Percentiles rank a stretch among this genome's conserved stretches.
Conservation (phyloP, 2,113 vertebrate genomes). For the Phodopus roborovskii region DNA sequence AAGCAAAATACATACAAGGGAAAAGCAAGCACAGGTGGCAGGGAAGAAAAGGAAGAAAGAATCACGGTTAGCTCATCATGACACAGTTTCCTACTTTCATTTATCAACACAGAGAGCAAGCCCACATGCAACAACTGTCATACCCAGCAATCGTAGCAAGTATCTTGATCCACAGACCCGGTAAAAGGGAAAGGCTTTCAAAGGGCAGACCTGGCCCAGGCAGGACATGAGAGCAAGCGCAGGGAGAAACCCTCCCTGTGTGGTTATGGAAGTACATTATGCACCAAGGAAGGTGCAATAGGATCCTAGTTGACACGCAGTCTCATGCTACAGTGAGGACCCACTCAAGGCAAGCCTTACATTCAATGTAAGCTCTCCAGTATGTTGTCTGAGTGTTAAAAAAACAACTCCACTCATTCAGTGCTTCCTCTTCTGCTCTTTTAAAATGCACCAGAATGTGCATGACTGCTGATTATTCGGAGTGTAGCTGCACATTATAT, state of each 20-base stretch:
- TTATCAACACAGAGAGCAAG: conserved; percentile 83
- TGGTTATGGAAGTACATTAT: conserved; percentile 75
- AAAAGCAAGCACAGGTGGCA: conserved; percentile 88
- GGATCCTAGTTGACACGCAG: conserved; percentile 66
- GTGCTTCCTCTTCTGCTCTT: conserved; percentile 60
- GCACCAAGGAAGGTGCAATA: conserved; percentile 59
- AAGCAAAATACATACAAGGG: conserved; percentile 88
- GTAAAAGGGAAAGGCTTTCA: conserved; percentile 78
- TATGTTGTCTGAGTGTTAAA: conserved; percentile 75
- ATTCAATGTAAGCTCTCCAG: conserved; percentile 74
- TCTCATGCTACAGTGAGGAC: conserved; percentile 78
- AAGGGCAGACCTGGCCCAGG: conserved; percentile 80
- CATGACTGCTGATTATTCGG: conserved; percentile 61
- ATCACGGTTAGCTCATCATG: conserved; percentile 84
- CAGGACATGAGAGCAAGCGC: conserved; percentile 45
- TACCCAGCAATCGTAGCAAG: conserved; percentile 78
- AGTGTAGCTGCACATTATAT: conserved; percentile 47
- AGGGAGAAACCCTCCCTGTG: conserved; percentile 50
- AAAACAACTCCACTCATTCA: conserved; percentile 77
- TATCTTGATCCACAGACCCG: conserved; percentile 72
- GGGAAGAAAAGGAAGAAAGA: conserved; percentile 87
- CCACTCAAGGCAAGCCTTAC: conserved; percentile 70
- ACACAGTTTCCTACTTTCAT: conserved; percentile 82
- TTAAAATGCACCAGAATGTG: conserved; percentile 57
- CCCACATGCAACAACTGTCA: conserved; percentile 82